A percentile compares a stretch with the other conserved stretches of the same genome.
phyloP scores from a whole-genome alignment of 2,888 invertebrate species.

The Uropetala carovei region DNA sequence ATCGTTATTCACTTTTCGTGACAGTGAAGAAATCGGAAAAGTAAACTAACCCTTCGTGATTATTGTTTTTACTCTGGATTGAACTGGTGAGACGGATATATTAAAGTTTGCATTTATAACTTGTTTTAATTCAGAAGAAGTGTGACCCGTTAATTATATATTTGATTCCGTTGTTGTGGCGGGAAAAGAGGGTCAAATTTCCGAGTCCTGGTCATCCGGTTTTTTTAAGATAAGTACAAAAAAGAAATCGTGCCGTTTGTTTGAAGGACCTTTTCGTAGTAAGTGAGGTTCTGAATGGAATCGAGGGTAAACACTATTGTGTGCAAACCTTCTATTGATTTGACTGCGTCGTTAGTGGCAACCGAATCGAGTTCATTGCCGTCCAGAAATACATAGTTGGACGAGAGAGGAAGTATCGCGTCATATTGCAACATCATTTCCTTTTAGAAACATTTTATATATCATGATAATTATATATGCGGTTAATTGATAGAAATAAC shows the following conservation, averaged over 20 bases:
- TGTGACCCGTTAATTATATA: neutral
- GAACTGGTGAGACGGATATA: neutral
- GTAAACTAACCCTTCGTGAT: slow-evolving; percentile 29
- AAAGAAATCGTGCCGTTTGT: neutral
- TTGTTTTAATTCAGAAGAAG: neutral
- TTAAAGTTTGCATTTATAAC: neutral
- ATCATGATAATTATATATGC: too few species aligned
- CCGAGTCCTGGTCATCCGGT: neutral
- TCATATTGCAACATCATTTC: neutral
- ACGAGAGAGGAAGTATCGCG: neutral
- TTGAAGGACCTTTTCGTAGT: neutral
- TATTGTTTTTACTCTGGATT: neutral
- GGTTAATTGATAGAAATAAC: too few species aligned
- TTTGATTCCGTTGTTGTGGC: neutral
- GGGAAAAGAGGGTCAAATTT: slow-evolving; percentile 22
- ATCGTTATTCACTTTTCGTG: slow-evolving; percentile 57
- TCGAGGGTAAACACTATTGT: neutral
- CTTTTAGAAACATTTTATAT: too few species aligned
- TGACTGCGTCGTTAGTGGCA: slow-evolving; percentile 3
- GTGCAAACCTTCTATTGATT: slow-evolving; percentile 4
- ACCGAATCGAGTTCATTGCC: neutral
- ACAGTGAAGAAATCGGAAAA: slow-evolving; percentile 59
- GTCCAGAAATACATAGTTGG: neutral
- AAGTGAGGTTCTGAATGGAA: neutral
- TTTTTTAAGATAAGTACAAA: neutral